These are phyloP conservation scores for Drosophila asahinai DNA, from an alignment of 1,140 invertebrate genomes.

Conservation along the genomic window DNA sequence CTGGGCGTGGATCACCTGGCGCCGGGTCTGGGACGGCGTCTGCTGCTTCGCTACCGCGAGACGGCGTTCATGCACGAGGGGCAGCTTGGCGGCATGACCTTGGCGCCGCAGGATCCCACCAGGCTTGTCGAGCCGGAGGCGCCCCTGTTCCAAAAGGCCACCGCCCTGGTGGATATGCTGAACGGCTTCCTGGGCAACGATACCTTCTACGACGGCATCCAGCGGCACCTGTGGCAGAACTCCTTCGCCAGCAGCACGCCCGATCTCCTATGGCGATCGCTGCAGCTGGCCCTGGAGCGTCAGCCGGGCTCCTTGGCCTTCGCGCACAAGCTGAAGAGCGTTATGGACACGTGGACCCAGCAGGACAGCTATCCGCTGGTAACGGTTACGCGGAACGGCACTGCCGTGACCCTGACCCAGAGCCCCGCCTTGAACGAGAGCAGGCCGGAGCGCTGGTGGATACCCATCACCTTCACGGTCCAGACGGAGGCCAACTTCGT, in stretches of 20 bases:
- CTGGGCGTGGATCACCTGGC: conserved; percentile 91
- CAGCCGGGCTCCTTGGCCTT: conserved; percentile 79
- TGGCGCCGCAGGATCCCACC: neutral
- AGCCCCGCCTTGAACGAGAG: conserved; percentile 64
- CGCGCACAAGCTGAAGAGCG: conserved; percentile 82
- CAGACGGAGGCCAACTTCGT: conserved; percentile 87
- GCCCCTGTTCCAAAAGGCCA: conserved; percentile 91
- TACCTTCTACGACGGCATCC: conserved; percentile 89
- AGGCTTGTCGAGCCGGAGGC: neutral
- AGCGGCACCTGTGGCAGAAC: conserved; percentile 88
- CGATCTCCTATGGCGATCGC: conserved; percentile 91
- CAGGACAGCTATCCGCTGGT: conserved; percentile 92
- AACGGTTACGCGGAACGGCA: conserved; percentile 87
- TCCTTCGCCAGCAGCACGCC: conserved; percentile 89
- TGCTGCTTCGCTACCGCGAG: conserved; percentile 93
- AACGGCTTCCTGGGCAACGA: conserved; percentile 91
- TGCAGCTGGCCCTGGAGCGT: conserved; percentile 87
- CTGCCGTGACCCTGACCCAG: conserved; percentile 85
- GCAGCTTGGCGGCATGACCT: conserved; percentile 96
- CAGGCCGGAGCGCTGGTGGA: conserved; percentile 85
- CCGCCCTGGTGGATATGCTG: conserved; percentile 95
- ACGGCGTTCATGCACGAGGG: conserved; percentile 93
- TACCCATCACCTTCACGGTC: conserved; percentile 88
- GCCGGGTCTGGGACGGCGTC: conserved; percentile 90
- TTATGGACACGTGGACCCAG: conserved; percentile 93